phyloP scores from a whole-genome alignment of 2,888 invertebrate genomes.

The Entomobrya proxima region DNA sequence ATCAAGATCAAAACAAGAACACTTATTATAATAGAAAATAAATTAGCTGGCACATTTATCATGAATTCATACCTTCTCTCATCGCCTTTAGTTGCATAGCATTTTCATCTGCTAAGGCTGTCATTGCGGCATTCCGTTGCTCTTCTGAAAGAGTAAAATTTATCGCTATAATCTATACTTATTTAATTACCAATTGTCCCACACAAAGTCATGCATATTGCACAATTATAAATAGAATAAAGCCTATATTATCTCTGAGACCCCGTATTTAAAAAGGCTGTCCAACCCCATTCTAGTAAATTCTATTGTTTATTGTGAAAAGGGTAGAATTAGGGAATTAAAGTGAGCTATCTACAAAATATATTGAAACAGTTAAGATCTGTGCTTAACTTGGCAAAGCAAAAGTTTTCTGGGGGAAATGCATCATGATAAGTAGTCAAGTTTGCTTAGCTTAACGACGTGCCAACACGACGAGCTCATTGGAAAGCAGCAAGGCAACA shows the following conservation, averaged over 20 bases:
- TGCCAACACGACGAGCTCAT: slow-evolving; percentile 9
- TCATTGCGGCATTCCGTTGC: neutral
- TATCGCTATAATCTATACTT: too few relatives aligned
- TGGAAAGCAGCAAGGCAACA: slow-evolving; percentile 68
- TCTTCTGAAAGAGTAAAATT: neutral
- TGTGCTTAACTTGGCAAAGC: slow-evolving; percentile 15
- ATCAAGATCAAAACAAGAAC: too few relatives aligned
- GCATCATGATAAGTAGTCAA: neutral
- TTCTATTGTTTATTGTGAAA: too few relatives aligned
- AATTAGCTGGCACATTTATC: neutral
- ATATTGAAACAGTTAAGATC: neutral
- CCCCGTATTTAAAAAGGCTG: too few relatives aligned
- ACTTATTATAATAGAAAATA: neutral
- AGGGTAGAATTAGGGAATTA: too few relatives aligned
- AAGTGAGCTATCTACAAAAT: too few relatives aligned
- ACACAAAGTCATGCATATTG: too few relatives aligned
- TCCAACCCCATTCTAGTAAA: too few relatives aligned
- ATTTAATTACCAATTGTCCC: too few relatives aligned
- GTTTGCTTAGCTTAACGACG: neutral
- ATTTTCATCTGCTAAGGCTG: slow-evolving; percentile 6
- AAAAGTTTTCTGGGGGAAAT: neutral
- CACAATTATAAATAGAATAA: too few relatives aligned
- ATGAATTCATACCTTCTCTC: neutral
- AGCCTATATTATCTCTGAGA: too few relatives aligned
- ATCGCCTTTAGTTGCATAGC: neutral